These are phyloP conservation scores for Ceratitis capitata DNA, from an alignment of 1,140 invertebrate species.

Conservation along the genomic window DNA sequence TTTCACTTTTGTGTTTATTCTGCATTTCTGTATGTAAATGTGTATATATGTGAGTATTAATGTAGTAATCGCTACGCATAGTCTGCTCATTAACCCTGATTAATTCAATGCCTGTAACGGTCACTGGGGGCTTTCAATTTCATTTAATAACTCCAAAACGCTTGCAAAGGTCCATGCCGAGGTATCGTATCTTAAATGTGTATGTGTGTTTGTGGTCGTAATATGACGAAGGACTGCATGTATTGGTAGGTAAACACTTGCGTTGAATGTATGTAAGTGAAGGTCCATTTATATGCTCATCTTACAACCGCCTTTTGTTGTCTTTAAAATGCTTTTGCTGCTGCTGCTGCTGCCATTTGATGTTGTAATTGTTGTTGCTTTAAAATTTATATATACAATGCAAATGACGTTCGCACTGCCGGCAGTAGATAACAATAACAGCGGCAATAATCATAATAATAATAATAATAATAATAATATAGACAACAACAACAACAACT, in stretches of 20 bases:
- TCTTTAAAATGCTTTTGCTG: background rate
- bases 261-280: background rate
- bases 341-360: too few relatives aligned
- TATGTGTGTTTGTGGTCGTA: background rate
- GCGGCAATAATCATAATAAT: background rate
- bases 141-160: background rate
- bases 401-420: conserved; percentile 15
- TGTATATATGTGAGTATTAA: too few relatives aligned
- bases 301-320: too few relatives aligned
- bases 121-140: conserved; percentile 6
- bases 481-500: background rate
- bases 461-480: background rate
- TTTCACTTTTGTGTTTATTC: too few relatives aligned
- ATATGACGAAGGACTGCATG: background rate
- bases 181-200: too few relatives aligned
- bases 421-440: conserved; percentile 34
- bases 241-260: conserved; percentile 1
- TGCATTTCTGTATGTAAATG: too few relatives aligned
- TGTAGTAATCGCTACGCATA: background rate
- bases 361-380: background rate
- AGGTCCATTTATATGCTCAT: too few relatives aligned
- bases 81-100: background rate
- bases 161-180: background rate
- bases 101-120: background rate
- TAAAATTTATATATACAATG: too few relatives aligned